Evolutionary conservation across 2,888 invertebrate species (phyloP), one percentile per base, ranked within the genome.

Genomic region (Eretmocerus hayati): DNA sequence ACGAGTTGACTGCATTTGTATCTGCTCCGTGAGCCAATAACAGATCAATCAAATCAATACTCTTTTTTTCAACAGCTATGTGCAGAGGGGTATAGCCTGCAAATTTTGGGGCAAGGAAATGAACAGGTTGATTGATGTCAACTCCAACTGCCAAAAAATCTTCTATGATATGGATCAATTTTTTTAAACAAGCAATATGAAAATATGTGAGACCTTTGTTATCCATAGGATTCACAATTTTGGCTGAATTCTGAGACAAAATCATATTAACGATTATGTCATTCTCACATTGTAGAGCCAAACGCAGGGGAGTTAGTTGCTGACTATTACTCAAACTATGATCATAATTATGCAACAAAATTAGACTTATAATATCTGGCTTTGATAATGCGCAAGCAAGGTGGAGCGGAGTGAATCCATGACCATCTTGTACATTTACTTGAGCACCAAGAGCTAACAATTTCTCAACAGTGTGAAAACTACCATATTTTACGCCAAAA

Each of bases 331-430:
- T 41, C 1, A n/a, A 20, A 2, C 13, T 30, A 2, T 35, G 41
- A 36, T 47, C 22, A 13, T 18, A 16, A 9, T 30, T 30, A 9
- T 8, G 8, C 2, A 8, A 8, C 32, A 48, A 31, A 3, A 43
- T 21, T 5, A 18, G 5, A 2, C 30, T n/a, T 3, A 43, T 38
- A 4, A 31, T 23, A 8, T 43, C 33, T 3, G 11, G 3, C 8
- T 22, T 32, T n/a, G n/a, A n/a, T 15, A 22, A 3, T 3, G 38
- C 22, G 8, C 48, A 39, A n/a, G 41, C 46, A 2, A 41, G 2
- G 18, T 48, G 48, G 6, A 48, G 48, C 4, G 48, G 23, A 15
- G 42, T 38, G 8, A 48, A 48, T 1, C 48, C 48, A 19, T 39
- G 18, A 2, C 26, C 33, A 19, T 48, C 42, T 15, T 13, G 18